Conservation (phyloP, 2,113 vertebrate genomes). For the Bucco capensis region DNA sequence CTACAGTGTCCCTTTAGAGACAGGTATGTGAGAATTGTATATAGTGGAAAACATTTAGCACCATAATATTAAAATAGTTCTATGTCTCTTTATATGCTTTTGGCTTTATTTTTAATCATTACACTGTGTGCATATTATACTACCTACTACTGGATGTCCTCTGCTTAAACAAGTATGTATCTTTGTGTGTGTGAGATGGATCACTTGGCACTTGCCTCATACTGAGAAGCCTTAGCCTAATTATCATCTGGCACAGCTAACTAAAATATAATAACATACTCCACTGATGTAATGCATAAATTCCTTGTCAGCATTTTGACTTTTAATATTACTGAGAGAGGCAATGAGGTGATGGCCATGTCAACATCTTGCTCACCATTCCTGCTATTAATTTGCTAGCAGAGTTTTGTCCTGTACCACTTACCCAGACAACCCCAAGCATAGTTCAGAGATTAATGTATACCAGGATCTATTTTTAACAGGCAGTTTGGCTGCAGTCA, state of each 20-base stretch:
- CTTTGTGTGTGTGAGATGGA: background rate
- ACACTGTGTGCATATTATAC: background rate
- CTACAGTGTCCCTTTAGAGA: constrained; percentile 84
- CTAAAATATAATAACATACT: background rate
- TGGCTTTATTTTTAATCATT: background rate
- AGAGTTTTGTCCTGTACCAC: background rate
- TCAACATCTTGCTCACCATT: background rate
- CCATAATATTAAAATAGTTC: background rate
- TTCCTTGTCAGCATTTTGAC: background rate
- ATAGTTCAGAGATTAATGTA: background rate
- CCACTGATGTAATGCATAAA: background rate
- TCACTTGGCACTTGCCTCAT: background rate
- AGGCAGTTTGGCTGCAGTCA: background rate
- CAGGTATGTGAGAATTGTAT: constrained; percentile 69
- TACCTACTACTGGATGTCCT: background rate
- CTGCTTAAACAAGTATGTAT: background rate
- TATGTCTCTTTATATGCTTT: background rate
- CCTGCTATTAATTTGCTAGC: background rate
- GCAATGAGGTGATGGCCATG: background rate
- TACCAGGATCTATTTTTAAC: background rate
- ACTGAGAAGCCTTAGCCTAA: background rate
- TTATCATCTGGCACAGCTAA: background rate
- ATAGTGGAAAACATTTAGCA: background rate
- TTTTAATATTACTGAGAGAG: background rate
- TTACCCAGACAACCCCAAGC: background rate